Percentiles rank a stretch among this genome's conserved stretches.
These are phyloP conservation scores for Cataglyphis livida DNA, from an alignment of 2,888 invertebrate species.

Conservation along the genomic window DNA sequence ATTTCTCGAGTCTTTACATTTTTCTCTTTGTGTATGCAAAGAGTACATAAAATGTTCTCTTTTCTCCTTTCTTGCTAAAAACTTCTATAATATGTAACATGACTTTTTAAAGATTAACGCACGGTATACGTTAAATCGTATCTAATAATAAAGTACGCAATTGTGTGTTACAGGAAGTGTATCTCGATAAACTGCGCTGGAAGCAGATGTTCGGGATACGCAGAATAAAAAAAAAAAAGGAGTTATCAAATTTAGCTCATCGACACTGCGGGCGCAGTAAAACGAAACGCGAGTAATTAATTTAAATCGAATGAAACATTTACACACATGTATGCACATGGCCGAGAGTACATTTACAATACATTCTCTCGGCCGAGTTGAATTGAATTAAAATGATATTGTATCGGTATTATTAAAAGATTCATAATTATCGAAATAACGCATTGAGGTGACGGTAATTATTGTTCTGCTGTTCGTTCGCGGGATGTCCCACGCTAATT, in stretches of 20 bases:
- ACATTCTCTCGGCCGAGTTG: slow-evolving; percentile 2
- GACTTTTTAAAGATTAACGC: background rate
- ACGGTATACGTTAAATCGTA: slow-evolving; percentile 8
- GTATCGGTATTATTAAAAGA: slow-evolving; percentile 23
- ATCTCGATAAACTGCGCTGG: slow-evolving; percentile 6
- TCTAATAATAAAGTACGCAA: background rate
- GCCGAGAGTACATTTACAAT: background rate
- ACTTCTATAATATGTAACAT: background rate
- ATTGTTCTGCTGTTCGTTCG: slow-evolving; percentile 5
- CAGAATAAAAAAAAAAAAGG: background rate
- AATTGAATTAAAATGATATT: slow-evolving; percentile 39
- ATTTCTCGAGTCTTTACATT: background rate
- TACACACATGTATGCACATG: background rate
- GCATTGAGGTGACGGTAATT: slow-evolving; percentile 23
- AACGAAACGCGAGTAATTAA: slow-evolving; percentile 37
- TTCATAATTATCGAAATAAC: slow-evolving; percentile 36
- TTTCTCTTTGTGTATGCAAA: background rate
- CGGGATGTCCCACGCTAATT: slow-evolving; percentile 13
- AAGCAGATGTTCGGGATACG: slow-evolving; percentile 12
- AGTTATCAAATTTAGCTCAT: slow-evolving; percentile 19
- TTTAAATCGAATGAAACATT: slow-evolving; percentile 37
- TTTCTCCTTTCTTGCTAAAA: background rate
- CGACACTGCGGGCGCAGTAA: slow-evolving; percentile 20
- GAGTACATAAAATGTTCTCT: background rate
- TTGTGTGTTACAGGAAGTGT: background rate